Conservation (phyloP, 1,140 invertebrate genomes). For the Dendroctonus valens region DNA sequence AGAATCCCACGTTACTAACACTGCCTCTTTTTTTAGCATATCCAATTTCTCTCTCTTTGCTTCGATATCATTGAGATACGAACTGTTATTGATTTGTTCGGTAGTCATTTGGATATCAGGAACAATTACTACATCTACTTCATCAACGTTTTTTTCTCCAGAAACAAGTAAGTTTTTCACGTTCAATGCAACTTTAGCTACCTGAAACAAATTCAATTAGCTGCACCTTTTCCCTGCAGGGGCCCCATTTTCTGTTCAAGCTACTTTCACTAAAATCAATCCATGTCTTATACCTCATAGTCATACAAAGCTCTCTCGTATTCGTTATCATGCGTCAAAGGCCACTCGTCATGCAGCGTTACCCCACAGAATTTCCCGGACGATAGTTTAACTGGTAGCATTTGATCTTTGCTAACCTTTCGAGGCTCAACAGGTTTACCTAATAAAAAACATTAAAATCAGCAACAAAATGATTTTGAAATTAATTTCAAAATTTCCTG, state of each 20-base stretch:
- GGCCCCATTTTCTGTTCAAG: not conserved
- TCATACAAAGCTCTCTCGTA: constrained; percentile 42
- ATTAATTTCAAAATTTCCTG: too few species aligned
- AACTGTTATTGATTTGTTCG: constrained; percentile 46
- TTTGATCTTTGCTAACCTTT: constrained; percentile 30
- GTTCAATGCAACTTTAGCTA: constrained; percentile 50
- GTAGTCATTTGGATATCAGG: constrained; percentile 32
- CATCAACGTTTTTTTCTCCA: constrained; percentile 6
- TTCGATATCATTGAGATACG: constrained; percentile 49
- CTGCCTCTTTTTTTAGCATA: constrained; percentile 40
- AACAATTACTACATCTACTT: constrained; percentile 20
- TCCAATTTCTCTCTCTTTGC: constrained; percentile 37
- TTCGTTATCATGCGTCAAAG: constrained; percentile 37
- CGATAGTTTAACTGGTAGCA: constrained; percentile 38
- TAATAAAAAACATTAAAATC: constrained; percentile 17
- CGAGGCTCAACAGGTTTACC: constrained; percentile 38
- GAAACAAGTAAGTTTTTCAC: constrained; percentile 57
- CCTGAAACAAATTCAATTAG: constrained; percentile 2
- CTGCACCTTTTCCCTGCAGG: too few species aligned
- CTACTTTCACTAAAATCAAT: not conserved
- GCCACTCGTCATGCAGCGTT: constrained; percentile 39
- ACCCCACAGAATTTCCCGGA: constrained; percentile 35
- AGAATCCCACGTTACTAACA: constrained; percentile 41
- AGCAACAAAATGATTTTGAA: constrained; percentile 3
- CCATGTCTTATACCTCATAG: constrained; percentile 22